These are phyloP conservation scores for Mantis religiosa DNA, from an alignment of 2,888 invertebrate species.

Conservation along the genomic window DNA sequence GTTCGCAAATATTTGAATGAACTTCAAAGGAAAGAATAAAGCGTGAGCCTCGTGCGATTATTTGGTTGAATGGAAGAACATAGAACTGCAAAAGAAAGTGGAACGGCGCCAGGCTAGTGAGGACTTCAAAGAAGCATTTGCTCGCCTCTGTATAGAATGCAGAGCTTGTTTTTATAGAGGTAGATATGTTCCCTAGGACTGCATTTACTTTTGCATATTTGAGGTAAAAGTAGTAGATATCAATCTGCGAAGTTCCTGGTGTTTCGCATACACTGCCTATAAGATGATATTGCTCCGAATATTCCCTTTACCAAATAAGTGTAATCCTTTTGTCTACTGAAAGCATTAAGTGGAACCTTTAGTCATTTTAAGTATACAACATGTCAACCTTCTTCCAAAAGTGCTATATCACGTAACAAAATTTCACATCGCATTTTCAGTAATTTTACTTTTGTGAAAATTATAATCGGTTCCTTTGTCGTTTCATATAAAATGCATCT, in stretches of 20 bases:
- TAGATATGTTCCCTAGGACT: neutral
- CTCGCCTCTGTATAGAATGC: neutral
- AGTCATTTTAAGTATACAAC: too few species aligned
- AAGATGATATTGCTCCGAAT: too few species aligned
- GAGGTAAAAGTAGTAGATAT: neutral
- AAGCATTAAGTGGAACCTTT: too few species aligned
- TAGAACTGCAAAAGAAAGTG: neutral
- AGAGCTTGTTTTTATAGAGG: neutral
- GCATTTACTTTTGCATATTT: neutral
- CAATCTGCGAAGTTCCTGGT: too few species aligned
- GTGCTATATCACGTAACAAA: too few species aligned
- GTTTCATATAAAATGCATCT: too few species aligned
- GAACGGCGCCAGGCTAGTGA: neutral
- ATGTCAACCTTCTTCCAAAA: too few species aligned
- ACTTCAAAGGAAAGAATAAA: neutral
- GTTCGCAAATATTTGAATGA: neutral
- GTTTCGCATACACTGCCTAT: neutral
- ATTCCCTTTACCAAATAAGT: too few species aligned
- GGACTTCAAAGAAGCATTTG: neutral
- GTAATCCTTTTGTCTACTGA: too few species aligned
- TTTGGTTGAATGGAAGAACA: neutral
- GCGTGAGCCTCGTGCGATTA: neutral
- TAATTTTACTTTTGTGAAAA: too few species aligned
- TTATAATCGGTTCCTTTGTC: too few species aligned
- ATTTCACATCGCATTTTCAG: too few species aligned